phyloP scores from a whole-genome alignment of 2,797 vertebrate species.

The Muraenolepis orangiensis region DNA sequence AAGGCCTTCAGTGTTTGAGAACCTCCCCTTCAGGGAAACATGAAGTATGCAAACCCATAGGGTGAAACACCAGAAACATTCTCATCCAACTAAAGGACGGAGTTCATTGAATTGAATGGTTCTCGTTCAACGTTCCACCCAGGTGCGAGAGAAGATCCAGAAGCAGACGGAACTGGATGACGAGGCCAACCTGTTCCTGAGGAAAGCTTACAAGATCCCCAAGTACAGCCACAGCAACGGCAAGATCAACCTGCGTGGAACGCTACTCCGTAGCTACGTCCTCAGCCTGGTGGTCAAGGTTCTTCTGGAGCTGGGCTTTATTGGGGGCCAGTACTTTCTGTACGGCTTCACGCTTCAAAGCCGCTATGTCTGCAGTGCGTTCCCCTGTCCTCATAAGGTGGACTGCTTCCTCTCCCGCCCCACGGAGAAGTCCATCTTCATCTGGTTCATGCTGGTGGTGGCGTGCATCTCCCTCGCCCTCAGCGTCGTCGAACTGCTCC shows the following conservation, averaged over 20 bases:
- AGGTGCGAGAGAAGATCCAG: slow-evolving; percentile 77
- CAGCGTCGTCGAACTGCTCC: slow-evolving; percentile 79
- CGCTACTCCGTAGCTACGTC: slow-evolving; percentile 85
- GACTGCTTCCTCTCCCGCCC: slow-evolving; percentile 95
- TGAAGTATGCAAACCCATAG: no score
- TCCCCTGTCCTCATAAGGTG: slow-evolving; percentile 86
- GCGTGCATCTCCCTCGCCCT: slow-evolving; percentile 83
- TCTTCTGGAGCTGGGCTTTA: slow-evolving; percentile 83
- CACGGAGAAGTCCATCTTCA: slow-evolving; percentile 93
- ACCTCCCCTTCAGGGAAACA: no score
- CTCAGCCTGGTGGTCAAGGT: slow-evolving; percentile 86
- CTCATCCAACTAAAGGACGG: not conserved
- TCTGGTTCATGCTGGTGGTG: slow-evolving; percentile 94
- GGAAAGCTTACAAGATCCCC: slow-evolving; percentile 79
- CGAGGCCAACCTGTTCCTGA: slow-evolving; percentile 66
- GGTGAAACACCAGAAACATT: not conserved
- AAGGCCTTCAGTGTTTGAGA: no score
- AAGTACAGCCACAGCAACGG: slow-evolving; percentile 78
- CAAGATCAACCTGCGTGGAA: slow-evolving; percentile 81
- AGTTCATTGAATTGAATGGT: not conserved
- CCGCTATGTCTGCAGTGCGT: slow-evolving; percentile 75
- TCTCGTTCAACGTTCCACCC: slow-evolving; percentile 2
- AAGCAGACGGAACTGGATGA: slow-evolving; percentile 68
- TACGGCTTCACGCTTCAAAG: slow-evolving; percentile 86
- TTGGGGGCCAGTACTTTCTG: slow-evolving; percentile 88